Percentiles rank a stretch among this genome's conserved stretches.
Conservation (phyloP, 2,888 invertebrate species). For the Tineola bisselliella region DNA sequence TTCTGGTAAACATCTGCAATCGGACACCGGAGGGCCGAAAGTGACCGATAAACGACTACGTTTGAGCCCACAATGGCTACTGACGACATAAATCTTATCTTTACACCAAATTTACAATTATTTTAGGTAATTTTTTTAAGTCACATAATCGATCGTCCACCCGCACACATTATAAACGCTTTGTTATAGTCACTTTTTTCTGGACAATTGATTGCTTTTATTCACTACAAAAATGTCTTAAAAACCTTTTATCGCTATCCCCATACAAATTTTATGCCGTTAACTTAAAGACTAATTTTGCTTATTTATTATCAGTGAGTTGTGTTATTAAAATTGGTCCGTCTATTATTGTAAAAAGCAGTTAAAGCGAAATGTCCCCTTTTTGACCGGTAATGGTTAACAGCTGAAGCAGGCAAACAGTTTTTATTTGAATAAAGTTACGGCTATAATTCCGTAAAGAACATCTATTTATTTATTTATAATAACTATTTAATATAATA, state of each 20-base stretch:
- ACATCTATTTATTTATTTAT: no score
- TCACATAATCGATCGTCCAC: constrained; percentile 56
- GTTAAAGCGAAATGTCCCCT: constrained; percentile 50
- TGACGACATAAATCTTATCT: constrained; percentile 54
- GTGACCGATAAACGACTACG: constrained; percentile 24
- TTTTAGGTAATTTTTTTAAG: constrained; percentile 43
- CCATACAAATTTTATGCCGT: neutral
- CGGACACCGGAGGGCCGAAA: constrained; percentile 39
- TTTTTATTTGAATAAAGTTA: neutral
- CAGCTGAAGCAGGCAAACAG: constrained; percentile 39
- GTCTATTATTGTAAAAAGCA: constrained; percentile 51
- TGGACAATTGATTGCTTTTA: constrained; percentile 39
- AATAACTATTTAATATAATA: no score
- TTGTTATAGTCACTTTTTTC: constrained; percentile 53
- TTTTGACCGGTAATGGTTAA: constrained; percentile 42
- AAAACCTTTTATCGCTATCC: neutral
- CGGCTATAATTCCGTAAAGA: neutral
- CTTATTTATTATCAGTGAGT: neutral
- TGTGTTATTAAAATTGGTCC: neutral
- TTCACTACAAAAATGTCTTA: neutral
- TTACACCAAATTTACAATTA: constrained; percentile 58
- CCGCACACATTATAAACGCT: constrained; percentile 48
- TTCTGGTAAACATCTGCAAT: constrained; percentile 47
- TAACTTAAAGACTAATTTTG: neutral
- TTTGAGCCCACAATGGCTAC: constrained; percentile 53